Percentiles rank a stretch among this genome's conserved stretches.
These are phyloP conservation scores for Charina bottae DNA, from an alignment of 2,113 vertebrate genomes.

Conservation along the genomic window DNA sequence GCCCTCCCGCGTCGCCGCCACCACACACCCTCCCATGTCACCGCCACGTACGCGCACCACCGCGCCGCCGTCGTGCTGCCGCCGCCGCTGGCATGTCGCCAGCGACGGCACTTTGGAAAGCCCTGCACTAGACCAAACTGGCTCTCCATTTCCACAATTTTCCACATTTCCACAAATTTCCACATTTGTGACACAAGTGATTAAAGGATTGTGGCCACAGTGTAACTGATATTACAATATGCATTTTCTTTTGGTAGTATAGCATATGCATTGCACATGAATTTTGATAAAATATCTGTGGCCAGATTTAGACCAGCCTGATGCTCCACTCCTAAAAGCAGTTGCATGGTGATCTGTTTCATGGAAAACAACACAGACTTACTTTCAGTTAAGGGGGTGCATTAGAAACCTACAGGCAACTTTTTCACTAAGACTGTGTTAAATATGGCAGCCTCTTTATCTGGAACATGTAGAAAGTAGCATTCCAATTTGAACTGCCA, in stretches of 20 bases:
- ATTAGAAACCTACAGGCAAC: not conserved
- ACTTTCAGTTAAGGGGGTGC: not conserved
- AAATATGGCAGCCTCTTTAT: constrained; percentile 12
- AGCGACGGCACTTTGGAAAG: no score
- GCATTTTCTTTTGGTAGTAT: not conserved
- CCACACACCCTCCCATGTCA: no score
- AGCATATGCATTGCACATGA: no score
- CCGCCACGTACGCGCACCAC: no score
- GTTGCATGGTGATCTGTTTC: not conserved
- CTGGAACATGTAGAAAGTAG: not conserved
- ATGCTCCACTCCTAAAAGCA: not conserved
- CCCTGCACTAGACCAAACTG: no score
- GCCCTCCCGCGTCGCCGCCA: no score
- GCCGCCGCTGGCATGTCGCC: no score
- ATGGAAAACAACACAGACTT: not conserved
- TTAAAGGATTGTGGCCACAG: not conserved
- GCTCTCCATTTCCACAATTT: no score
- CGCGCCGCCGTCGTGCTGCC: no score
- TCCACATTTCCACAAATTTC: no score
- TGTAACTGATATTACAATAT: not conserved
- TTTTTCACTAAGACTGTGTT: constrained; percentile 1
- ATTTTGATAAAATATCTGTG: not conserved
- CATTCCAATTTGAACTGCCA: not conserved
- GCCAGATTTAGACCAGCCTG: not conserved
- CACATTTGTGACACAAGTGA: not conserved